Base-by-base conservation (phyloP, 2,113 vertebrate genomes). In the Nestor notabilis region DNA sequence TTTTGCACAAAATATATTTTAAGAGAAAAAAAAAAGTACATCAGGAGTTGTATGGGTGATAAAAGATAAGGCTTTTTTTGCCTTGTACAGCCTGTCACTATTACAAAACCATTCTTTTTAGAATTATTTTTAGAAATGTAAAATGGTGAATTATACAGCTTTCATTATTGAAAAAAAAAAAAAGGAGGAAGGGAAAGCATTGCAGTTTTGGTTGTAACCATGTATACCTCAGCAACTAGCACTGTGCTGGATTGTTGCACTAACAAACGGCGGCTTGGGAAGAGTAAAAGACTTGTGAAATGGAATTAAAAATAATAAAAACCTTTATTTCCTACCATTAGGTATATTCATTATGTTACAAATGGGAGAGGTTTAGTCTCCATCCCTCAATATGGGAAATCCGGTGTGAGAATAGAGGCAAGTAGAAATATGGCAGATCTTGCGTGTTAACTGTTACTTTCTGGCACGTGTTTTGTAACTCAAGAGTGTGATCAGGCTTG, bases 1-100 rank as follows among this genome's bases (percentile, higher is more conserved):
- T 98, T 98, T 98, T 98, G 98, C 98, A 98, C 97, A 98, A 97
- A 98, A 91, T 97, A 90, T 97, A 98, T 98, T 98, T 97, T 97
- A 96, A 96, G 94, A 93, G 93, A 96, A 94, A 96, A 96, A 97
- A 94, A 95, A 97, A 92, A 94, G 61, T 96, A 95, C 91, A 93
- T 88, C 90, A 75, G 93, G 98, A 98, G 90, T 96, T 97, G 78
- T 98, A 72, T 97, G 97, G 95, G 95, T 94, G 88, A 95, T 97
- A 95, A 97, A 96, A 95, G 58, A 95, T 83, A 66, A 97, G 95
- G 95, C 74, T 97, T 58, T 95, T 96, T 58, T 95, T 96, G 86
- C 52, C 89, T 94, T 95, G 79, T 92, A 64, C 65, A 93, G 93
- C 92, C 81, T 94, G 65, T 86, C 46, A n/a, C 74, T 97, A 52